Percentiles rank a stretch among this genome's conserved stretches.
These are phyloP conservation scores for Epizoanthus illoricatus DNA, from an alignment of 92 coral and sea anemone species.

Conservation along the genomic window DNA sequence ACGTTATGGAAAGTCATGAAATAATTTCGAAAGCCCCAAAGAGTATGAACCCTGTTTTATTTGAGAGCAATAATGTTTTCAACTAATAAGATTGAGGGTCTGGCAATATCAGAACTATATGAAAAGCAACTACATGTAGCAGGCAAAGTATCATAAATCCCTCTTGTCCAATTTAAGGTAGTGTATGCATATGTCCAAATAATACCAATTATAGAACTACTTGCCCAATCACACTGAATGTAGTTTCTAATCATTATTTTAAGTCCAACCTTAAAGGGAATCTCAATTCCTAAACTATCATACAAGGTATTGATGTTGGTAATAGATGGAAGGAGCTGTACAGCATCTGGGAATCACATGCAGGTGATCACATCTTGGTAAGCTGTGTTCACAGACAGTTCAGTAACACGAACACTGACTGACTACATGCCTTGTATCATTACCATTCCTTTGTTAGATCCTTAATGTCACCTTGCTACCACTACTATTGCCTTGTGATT, in stretches of 20 bases:
- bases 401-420: not conserved
- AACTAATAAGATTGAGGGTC: not conserved
- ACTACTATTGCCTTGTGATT: no score
- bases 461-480: no score
- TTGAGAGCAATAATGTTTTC: no score
- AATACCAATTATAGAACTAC: not conserved
- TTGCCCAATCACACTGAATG: no score
- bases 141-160: not conserved
- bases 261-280: no score
- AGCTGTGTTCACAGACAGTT: constrained; percentile 3
- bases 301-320: constrained; percentile 64
- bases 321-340: constrained; percentile 63
- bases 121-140: not conserved
- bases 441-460: not conserved
- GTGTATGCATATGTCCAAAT: not conserved
- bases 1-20: no score
- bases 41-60: no score
- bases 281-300: no score
- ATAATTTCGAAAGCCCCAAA: no score
- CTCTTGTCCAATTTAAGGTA: no score
- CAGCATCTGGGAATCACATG: constrained; percentile 47
- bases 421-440: not conserved
- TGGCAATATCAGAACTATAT: not conserved
- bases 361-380: constrained; percentile 53
- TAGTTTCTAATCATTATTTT: no score